These are phyloP conservation scores for Melanargia galathea DNA, from an alignment of 2,888 invertebrate species.

Conservation along the genomic window DNA sequence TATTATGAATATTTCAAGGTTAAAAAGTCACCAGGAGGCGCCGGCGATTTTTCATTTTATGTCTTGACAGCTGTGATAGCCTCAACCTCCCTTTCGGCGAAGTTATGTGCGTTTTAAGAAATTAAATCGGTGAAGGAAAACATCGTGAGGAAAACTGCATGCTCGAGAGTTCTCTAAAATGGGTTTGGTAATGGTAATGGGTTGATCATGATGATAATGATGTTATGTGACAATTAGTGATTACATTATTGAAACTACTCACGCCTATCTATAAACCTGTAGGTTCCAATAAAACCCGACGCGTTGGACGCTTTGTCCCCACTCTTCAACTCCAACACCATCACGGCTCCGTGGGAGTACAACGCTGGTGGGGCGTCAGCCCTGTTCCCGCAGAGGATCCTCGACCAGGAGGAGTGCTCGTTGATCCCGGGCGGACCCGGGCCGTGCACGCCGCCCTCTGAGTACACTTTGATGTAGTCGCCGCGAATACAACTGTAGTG, in stretches of 20 bases:
- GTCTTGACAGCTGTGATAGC: too few species aligned
- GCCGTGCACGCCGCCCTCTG: constrained; percentile 88
- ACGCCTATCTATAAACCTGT: constrained; percentile 90
- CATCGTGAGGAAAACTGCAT: too few species aligned
- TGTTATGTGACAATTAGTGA: too few species aligned
- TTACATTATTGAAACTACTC: constrained; percentile 64
- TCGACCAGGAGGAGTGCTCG: constrained; percentile 90
- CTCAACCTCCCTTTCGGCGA: too few species aligned
- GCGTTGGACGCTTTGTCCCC: constrained; percentile 76
- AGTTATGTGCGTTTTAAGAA: too few species aligned
- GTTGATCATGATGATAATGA: too few species aligned
- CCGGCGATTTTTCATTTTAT: too few species aligned
- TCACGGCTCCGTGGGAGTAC: constrained; percentile 87
- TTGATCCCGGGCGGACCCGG: constrained; percentile 86
- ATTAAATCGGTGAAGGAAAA: too few species aligned
- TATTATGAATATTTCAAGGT: too few species aligned
- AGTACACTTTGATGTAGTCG: constrained; percentile 89
- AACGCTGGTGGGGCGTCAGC: constrained; percentile 87
- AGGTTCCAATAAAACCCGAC: constrained; percentile 89
- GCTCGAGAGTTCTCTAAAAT: neutral
- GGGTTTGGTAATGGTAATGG: too few species aligned
- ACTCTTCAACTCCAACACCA: constrained; percentile 88
- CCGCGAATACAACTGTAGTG: constrained; percentile 87
- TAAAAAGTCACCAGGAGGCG: too few species aligned
- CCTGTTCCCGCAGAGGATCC: constrained; percentile 86